A percentile compares a stretch with the other conserved stretches of the same genome.
Conservation (phyloP, 2,888 invertebrate genomes). For the Agrochola macilenta region DNA sequence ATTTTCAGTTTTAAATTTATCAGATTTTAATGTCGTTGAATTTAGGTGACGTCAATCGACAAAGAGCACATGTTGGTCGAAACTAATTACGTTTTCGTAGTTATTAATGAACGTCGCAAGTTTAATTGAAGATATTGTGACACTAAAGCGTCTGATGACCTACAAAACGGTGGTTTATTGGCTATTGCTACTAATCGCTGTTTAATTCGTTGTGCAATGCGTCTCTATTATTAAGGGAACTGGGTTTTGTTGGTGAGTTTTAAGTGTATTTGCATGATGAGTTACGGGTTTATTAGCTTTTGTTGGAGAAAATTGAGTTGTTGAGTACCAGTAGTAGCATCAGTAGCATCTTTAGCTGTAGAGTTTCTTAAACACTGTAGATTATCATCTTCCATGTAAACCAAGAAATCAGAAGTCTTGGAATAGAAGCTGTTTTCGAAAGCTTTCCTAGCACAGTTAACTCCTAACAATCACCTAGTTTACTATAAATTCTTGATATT, state of each 20-base stretch:
- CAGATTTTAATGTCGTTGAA: conserved; percentile 37
- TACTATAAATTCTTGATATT: conserved; percentile 1
- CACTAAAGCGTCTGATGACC: conserved; percentile 63
- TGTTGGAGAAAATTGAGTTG: conserved; percentile 4
- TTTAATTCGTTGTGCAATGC: conserved; percentile 59
- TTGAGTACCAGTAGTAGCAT: not conserved
- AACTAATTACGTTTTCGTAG: conserved; percentile 46
- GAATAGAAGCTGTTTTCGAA: not conserved
- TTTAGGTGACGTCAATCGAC: conserved; percentile 49
- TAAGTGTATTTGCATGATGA: conserved; percentile 27
- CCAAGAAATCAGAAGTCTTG: not conserved
- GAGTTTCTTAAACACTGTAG: not conserved
- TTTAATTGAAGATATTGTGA: conserved; percentile 64
- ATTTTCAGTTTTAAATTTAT: conserved; percentile 49
- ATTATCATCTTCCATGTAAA: not conserved
- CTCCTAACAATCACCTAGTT: not conserved
- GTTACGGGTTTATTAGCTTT: conserved; percentile 8
- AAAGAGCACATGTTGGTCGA: conserved; percentile 44
- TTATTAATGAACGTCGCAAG: conserved; percentile 54
- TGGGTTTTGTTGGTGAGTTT: conserved; percentile 32
- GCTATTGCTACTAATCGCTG: conserved; percentile 62
- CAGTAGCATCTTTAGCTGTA: not conserved
- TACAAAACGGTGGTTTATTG: conserved; percentile 63
- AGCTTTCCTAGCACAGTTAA: conserved; percentile 4
- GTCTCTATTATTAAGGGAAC: conserved; percentile 45